A percentile compares a stretch with the other conserved stretches of the same genome.
phyloP scores from a whole-genome alignment of 2,888 invertebrate species.

The Ichneumoninae sp. region DNA sequence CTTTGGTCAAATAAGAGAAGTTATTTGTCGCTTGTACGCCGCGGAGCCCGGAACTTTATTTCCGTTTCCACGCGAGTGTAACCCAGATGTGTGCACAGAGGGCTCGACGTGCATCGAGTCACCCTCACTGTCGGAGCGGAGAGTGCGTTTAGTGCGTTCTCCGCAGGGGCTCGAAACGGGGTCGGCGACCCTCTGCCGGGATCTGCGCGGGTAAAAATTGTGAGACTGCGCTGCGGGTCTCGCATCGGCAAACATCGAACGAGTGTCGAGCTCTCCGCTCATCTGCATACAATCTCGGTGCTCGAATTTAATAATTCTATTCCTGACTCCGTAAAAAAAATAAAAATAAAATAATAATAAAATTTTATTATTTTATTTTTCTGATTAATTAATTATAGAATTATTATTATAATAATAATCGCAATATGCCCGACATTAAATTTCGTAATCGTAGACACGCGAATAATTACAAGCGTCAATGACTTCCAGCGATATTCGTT shows the following conservation, averaged over 20 bases:
- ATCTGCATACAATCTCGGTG: not conserved
- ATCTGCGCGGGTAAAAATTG: constrained; percentile 52
- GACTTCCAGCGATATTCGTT: constrained; percentile 24
- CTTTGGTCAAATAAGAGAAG: not conserved
- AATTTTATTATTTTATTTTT: too few species aligned
- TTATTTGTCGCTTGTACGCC: not conserved
- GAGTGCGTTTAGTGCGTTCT: not conserved
- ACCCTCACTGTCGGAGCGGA: not conserved
- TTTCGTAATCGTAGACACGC: not conserved
- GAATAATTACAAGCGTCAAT: not conserved
- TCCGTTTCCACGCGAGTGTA: constrained; percentile 7
- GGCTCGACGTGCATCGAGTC: not conserved
- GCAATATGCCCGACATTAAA: not conserved
- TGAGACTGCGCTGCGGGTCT: constrained; percentile 37
- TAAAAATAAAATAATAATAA: too few species aligned
- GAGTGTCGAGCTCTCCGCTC: constrained; percentile 50
- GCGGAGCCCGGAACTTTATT: not conserved
- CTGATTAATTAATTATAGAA: too few species aligned
- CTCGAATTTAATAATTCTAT: not conserved
- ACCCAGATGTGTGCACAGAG: constrained; percentile 21
- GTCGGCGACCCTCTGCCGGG: constrained; percentile 75
- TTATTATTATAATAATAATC: too few species aligned
- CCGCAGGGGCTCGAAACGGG: constrained; percentile 71
- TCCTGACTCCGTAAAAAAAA: too few species aligned
- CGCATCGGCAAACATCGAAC: constrained; percentile 73